A percentile compares a stretch with the other conserved stretches of the same genome.
Conservation (phyloP, 2,888 invertebrate genomes). For the Drosophila prostipennis region DNA sequence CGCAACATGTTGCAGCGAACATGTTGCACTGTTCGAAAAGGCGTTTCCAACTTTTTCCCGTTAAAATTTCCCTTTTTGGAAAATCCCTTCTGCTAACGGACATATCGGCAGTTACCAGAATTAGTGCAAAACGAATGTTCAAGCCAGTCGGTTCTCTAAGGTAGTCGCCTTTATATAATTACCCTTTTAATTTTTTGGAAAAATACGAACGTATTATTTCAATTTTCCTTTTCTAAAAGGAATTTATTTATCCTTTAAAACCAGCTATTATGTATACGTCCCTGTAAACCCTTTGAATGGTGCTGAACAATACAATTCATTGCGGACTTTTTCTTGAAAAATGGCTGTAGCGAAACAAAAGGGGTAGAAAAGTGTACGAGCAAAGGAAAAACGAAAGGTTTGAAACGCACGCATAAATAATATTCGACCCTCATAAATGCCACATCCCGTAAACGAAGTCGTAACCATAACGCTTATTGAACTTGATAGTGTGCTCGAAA, state of each 20-base stretch:
- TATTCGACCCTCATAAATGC: conserved; percentile 34
- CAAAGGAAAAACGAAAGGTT: conserved; percentile 7
- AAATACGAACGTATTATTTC: not conserved
- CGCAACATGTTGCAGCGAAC: conserved; percentile 20
- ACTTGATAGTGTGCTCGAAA: conserved; percentile 4
- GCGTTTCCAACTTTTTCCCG: not conserved
- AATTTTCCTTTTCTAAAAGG: not conserved
- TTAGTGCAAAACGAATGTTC: conserved; percentile 7
- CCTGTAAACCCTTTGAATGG: not conserved
- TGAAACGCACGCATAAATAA: conserved; percentile 21
- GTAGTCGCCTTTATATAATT: too few relatives aligned
- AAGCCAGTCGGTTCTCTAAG: not conserved
- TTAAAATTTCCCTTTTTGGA: conserved; percentile 9
- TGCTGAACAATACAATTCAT: conserved; percentile 10
- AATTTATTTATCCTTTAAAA: not conserved
- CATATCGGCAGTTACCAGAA: not conserved
- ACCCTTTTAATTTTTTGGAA: not conserved
- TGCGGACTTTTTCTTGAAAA: not conserved
- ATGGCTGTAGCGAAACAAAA: not conserved
- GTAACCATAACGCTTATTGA: conserved; percentile 9
- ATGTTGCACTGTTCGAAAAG: conserved; percentile 8
- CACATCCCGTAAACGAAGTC: conserved; percentile 10
- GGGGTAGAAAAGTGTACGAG: not conserved
- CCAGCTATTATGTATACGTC: not conserved
- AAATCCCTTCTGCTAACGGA: not conserved